Percentiles rank a stretch among this genome's conserved stretches.
phyloP scores from a whole-genome alignment of 2,113 vertebrate genomes.

The Apteryx mantelli region DNA sequence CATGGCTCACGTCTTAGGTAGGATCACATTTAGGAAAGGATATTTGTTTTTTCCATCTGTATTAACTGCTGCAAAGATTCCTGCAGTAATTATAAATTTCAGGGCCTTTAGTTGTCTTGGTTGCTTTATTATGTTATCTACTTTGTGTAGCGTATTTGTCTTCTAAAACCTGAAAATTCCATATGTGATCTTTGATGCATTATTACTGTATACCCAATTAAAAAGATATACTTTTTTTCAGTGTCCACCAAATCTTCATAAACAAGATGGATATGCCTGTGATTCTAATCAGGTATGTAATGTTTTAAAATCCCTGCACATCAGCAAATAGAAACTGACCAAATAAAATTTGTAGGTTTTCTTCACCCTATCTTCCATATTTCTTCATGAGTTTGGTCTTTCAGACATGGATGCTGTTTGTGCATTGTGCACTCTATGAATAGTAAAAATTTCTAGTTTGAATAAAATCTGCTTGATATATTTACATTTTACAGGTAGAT shows the following conservation, averaged over 20 bases:
- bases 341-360: not conserved
- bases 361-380: not conserved
- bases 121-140: not conserved
- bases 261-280: slow-evolving; percentile 95
- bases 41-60: not conserved
- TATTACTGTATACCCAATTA: not conserved
- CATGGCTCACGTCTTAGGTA: not conserved
- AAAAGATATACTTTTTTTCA: slow-evolving; percentile 57
- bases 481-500: not conserved
- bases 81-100: not conserved
- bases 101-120: no score
- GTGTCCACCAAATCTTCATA: slow-evolving; percentile 98
- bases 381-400: not conserved
- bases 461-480: not conserved
- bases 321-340: not conserved
- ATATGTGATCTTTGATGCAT: not conserved
- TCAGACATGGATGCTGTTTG: not conserved
- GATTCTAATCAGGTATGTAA: slow-evolving; percentile 90
- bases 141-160: not conserved
- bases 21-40: no score
- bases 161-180: not conserved
- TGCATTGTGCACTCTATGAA: not conserved
- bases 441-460: not conserved
- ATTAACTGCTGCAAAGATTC: not conserved
- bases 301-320: not conserved